Evolutionary conservation across 2,888 invertebrate genomes (phyloP).

Genomic region (Cremastinae sp.): DNA sequence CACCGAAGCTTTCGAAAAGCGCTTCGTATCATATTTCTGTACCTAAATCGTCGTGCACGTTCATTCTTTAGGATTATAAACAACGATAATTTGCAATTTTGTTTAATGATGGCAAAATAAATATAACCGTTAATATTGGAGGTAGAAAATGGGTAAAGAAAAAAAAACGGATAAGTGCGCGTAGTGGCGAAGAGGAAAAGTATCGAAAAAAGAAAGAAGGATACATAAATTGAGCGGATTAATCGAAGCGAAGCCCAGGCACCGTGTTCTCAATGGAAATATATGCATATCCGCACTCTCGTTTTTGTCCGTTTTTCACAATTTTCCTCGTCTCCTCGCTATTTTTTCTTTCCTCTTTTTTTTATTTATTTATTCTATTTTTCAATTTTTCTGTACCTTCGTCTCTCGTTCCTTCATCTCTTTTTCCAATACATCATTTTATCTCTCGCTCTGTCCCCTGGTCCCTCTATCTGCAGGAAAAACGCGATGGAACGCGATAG

Average conservation of each 20-base stretch:
- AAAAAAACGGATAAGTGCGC: no score
- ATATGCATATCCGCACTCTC: slow-evolving; percentile 62
- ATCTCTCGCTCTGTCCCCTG: background rate
- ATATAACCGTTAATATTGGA: background rate
- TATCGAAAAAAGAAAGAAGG: slow-evolving; percentile 6
- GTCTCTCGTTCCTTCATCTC: background rate
- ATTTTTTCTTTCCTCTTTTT: slow-evolving; percentile 21
- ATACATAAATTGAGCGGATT: slow-evolving; percentile 54
- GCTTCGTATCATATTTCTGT: no score
- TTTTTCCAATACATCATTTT: slow-evolving; percentile 21
- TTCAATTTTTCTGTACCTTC: slow-evolving; percentile 1
- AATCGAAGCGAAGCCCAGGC: slow-evolving; percentile 50
- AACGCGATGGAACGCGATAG: slow-evolving; percentile 56
- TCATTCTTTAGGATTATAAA: no score
- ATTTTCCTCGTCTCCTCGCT: slow-evolving; percentile 34
- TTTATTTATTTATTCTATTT: slow-evolving; percentile 14
- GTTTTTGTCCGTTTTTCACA: slow-evolving; percentile 42
- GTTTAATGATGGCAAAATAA: no score
- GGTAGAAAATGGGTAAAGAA: background rate
- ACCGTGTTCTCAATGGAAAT: slow-evolving; percentile 62
- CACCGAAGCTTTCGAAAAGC: no score
- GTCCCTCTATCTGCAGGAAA: slow-evolving; percentile 49
- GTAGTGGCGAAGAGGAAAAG: background rate
- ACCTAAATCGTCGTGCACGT: no score
- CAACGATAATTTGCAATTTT: no score